Conservation (phyloP, 1,140 invertebrate genomes). For the Lasaia peninsularis region DNA sequence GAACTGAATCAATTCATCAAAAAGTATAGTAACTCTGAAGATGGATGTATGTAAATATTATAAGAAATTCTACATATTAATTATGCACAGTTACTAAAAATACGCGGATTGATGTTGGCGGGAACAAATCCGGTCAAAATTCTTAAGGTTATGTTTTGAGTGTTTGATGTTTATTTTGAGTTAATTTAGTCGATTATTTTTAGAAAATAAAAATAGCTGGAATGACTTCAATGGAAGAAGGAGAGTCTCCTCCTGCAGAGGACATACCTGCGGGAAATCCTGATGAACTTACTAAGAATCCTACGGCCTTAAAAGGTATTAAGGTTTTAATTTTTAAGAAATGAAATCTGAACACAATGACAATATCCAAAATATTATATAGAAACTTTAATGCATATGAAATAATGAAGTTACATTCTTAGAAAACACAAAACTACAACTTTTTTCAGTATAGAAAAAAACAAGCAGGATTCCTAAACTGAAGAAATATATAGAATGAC, state of each 20-base stretch:
- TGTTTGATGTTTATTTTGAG: constrained; percentile 33
- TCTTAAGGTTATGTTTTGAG: constrained; percentile 9
- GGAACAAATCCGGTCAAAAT: not conserved
- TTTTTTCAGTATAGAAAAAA: too few relatives aligned
- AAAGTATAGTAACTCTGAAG: too few relatives aligned
- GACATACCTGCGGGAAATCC: constrained; percentile 76
- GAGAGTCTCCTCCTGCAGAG: constrained; percentile 47
- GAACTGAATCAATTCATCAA: too few relatives aligned
- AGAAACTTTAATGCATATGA: too few relatives aligned
- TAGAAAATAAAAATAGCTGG: constrained; percentile 7
- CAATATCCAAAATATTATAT: too few relatives aligned
- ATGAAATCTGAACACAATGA: too few relatives aligned
- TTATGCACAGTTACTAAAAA: not conserved
- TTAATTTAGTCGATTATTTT: constrained; percentile 5
- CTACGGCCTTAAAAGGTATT: constrained; percentile 81
- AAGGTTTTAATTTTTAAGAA: too few relatives aligned
- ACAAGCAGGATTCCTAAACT: too few relatives aligned
- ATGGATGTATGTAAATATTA: not conserved
- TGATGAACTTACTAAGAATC: constrained; percentile 82
- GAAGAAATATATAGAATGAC: too few relatives aligned
- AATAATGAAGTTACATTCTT: too few relatives aligned
- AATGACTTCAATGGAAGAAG: constrained; percentile 67
- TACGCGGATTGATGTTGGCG: not conserved
- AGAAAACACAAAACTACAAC: too few relatives aligned
- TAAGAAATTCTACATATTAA: not conserved